Base-by-base conservation (phyloP, 2,113 vertebrate genomes). In the Myotis davidii region DNA sequence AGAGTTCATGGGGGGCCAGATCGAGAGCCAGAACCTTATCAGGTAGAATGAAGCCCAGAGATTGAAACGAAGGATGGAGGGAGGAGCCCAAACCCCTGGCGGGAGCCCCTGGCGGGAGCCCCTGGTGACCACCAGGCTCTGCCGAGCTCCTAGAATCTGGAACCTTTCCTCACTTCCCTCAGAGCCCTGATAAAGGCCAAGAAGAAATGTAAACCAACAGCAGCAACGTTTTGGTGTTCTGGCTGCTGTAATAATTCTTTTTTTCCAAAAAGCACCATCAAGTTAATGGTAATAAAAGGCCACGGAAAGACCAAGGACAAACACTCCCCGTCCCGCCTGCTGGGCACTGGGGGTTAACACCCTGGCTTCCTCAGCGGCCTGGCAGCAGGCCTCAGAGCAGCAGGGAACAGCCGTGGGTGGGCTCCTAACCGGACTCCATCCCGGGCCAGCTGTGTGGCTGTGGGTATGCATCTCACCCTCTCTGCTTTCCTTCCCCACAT, bases 311-410 rank as follows among this genome's bases (percentile, higher is more conserved):
- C 32, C 3, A 25, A 69, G 61, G 48, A 29, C 39, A 52, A 14
- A 20, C 5, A 9, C 2, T 17, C 5, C 23, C 23, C 34, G 3
- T 6, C n/a, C 29, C 1, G n/a, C 39, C 8, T 16, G 20, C 37
- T 29, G 18, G 37, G n/a, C 45, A 21, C 9, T 27, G 27, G 32
- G 81, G 6, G 32, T 48, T 7, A 6, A 42, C 3, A 2, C n/a
- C 0, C 8, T 2, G 0, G 0, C n/a, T 13, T 76, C 52, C 25
- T 32, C 6, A 13, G 14, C 10, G 1, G 4, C 27, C 16, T 7
- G 5, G 27, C 29, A 70, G 52, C 3, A n/a, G 20, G 70, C 14
- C 2, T 21, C 20, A 1, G 12, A 1, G 10, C 10, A 0, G 56
- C 17, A 18, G 3, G 42, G 0, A 6, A 6, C 2, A 0, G 73